Conservation (phyloP, 2,113 vertebrate genomes). For the Epinephelus cyanopodus region DNA sequence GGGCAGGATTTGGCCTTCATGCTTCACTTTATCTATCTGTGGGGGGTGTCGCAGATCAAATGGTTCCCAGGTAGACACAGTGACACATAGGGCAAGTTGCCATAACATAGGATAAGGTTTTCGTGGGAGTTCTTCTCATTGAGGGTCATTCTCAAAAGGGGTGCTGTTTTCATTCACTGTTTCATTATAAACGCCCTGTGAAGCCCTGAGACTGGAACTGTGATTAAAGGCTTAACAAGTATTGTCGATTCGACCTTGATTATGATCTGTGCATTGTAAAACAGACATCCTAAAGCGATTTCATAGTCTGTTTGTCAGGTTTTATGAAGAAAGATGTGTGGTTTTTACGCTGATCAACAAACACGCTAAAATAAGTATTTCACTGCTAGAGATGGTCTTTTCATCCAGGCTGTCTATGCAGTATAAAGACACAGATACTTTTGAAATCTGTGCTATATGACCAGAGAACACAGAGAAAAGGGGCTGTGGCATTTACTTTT, state of each 20-base stretch:
- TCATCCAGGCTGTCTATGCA: too few relatives aligned
- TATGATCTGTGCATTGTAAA: neutral
- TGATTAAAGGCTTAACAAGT: slow-evolving; percentile 9
- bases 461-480: too few relatives aligned
- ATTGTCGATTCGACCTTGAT: slow-evolving; percentile 10
- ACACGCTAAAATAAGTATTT: too few relatives aligned
- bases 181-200: slow-evolving; percentile 16
- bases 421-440: too few relatives aligned
- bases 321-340: neutral
- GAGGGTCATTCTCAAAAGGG: slow-evolving; percentile 11
- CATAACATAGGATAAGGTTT: slow-evolving; percentile 25
- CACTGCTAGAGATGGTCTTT: too few relatives aligned
- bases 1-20: slow-evolving; percentile 69
- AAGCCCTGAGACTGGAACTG: neutral
- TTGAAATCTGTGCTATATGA: too few relatives aligned
- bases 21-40: slow-evolving; percentile 62
- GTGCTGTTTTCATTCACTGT: neutral
- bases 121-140: slow-evolving; percentile 21
- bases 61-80: slow-evolving; percentile 46
- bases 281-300: neutral
- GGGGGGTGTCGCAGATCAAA: slow-evolving; percentile 44
- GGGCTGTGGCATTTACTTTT: too few relatives aligned
- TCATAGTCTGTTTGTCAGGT: neutral
- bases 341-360: neutral
- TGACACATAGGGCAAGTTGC: slow-evolving; percentile 26